Conservation (phyloP, 1,140 invertebrate species). For the Tetramorium simillimum region DNA sequence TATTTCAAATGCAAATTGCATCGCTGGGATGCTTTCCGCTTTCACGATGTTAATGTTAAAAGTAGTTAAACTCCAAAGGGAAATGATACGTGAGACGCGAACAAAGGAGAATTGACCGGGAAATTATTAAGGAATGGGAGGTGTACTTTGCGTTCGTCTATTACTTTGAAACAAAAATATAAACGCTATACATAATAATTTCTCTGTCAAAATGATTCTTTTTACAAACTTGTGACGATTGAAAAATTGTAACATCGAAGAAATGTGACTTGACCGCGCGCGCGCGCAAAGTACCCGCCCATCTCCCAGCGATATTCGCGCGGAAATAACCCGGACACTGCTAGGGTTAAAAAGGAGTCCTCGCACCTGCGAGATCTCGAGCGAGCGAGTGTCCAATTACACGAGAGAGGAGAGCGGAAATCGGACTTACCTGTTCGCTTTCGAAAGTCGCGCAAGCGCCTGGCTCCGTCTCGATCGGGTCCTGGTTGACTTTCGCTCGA, state of each 20-base stretch:
- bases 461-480: conserved; percentile 70
- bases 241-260: background rate
- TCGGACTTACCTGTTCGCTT: conserved; percentile 75
- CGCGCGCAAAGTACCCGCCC: background rate
- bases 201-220: background rate
- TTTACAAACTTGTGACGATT: background rate
- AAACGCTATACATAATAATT: background rate
- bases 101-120: background rate
- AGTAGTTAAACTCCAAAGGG: background rate
- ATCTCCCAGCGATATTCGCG: background rate
- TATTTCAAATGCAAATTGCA: background rate
- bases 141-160: background rate
- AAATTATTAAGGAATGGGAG: background rate
- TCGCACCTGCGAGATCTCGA: conserved; percentile 20
- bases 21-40: background rate
- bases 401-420: background rate
- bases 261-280: background rate
- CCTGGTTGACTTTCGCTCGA: conserved; percentile 73
- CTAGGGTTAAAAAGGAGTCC: conserved; percentile 13
- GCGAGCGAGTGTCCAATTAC: conserved; percentile 21
- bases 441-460: conserved; percentile 66
- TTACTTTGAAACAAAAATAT: background rate
- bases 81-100: background rate
- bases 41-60: background rate
- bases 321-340: conserved; percentile 1